phyloP scores from a whole-genome alignment of 92 coral and sea anemone species.

The Hydrozoanthus gracilis region DNA sequence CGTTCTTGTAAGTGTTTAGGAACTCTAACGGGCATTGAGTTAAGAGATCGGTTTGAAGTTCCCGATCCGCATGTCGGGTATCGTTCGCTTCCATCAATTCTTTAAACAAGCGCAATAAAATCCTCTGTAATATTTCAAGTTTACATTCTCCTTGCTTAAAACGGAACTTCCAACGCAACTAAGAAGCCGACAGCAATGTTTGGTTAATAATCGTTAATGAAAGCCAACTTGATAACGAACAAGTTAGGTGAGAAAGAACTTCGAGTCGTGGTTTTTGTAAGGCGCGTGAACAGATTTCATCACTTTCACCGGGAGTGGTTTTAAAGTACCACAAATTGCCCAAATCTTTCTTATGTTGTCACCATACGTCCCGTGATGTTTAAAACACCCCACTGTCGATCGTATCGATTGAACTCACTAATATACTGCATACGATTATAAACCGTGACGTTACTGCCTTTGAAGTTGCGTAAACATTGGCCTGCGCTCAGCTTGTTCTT shows the following conservation, averaged over 20 bases:
- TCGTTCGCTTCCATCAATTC: conserved; percentile 16
- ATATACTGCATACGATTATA: conserved; percentile 23
- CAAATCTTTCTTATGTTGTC: background rate
- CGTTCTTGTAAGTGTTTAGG: conserved; percentile 31
- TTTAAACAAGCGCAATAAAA: background rate
- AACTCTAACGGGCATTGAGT: conserved; percentile 8
- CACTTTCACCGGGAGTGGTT: background rate
- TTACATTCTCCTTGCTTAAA: too few species aligned
- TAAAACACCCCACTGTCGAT: background rate
- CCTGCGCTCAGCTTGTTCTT: background rate
- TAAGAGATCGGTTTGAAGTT: background rate
- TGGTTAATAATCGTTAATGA: background rate
- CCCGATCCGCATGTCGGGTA: background rate
- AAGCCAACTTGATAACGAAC: conserved; percentile 17
- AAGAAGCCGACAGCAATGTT: conserved; percentile 5
- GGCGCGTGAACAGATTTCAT: background rate
- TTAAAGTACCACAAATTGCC: background rate
- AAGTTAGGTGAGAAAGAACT: background rate
- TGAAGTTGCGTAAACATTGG: conserved; percentile 3
- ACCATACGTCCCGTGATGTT: background rate
- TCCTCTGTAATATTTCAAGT: background rate
- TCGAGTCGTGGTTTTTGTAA: background rate
- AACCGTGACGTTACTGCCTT: background rate
- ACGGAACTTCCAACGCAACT: background rate
- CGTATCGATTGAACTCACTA: background rate